Evolutionary conservation across 2,888 invertebrate genomes (phyloP).

Genomic region (Pocota personata): DNA sequence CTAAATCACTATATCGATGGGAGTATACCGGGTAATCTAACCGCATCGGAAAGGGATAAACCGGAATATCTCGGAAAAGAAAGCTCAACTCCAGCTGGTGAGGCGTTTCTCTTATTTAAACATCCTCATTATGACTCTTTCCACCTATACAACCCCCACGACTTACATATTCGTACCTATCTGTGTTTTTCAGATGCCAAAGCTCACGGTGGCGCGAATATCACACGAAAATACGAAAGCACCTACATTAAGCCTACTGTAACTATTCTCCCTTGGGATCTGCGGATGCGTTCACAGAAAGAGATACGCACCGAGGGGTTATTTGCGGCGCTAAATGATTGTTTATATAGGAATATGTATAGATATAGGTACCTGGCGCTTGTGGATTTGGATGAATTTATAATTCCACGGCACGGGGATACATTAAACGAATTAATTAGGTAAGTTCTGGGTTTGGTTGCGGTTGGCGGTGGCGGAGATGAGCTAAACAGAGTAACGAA

Average conservation of each 20-base stretch:
- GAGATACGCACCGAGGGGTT: constrained; percentile 96
- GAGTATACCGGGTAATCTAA: constrained; percentile 80
- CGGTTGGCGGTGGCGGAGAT: not conserved
- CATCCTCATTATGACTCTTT: constrained; percentile 28
- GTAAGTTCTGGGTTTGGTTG: constrained; percentile 81
- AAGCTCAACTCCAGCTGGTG: constrained; percentile 60
- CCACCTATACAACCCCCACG: not conserved
- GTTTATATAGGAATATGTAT: constrained; percentile 95
- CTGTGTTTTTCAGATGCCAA: constrained; percentile 42
- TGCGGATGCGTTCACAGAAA: constrained; percentile 93
- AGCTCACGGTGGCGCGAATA: constrained; percentile 64
- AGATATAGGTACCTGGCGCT: constrained; percentile 91
- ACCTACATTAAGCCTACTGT: constrained; percentile 80
- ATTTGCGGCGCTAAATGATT: constrained; percentile 96
- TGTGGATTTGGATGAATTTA: constrained; percentile 94
- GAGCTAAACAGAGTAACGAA: not conserved
- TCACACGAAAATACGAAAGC: constrained; percentile 75
- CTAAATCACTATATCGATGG: constrained; percentile 85
- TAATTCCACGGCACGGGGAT: constrained; percentile 91
- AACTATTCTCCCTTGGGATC: constrained; percentile 85
- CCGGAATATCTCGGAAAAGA: constrained; percentile 52
- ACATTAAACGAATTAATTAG: constrained; percentile 89
- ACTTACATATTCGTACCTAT: not conserved
- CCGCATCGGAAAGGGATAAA: constrained; percentile 78
- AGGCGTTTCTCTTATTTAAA: constrained; percentile 5